Base-by-base conservation (phyloP, 2,888 invertebrate genomes). In the Eupithecia insigniata region DNA sequence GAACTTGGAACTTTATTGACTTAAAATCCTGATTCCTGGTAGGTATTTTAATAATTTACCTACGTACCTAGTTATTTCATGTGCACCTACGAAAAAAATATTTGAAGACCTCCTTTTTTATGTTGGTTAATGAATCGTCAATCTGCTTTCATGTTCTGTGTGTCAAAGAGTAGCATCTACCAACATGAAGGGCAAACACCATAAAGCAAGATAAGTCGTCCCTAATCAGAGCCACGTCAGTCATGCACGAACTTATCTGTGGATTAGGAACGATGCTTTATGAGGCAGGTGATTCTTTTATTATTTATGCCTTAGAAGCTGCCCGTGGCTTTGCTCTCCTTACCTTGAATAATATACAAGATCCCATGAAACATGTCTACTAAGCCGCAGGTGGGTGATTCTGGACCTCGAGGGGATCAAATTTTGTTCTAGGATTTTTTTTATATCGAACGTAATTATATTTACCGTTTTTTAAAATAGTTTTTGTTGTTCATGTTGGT, bases 221-320 rank as follows among this genome's bases (percentile, higher is more conserved):
- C 72, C 74, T 77, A 76, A 77, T 74, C 79, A 79, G 71, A 68
- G 61, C 73, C 55, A 26, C 55, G 78, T 73, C 78, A 67, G 34
- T 64, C 61, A 62, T 12, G 7, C 0, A n/a, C n/a, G 18, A 64
- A 22, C 30, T 64, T 64, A 64, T 64, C 64, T 26, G 22, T 22
- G 64, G 64, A 64, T 64, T 64, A 39, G 6, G 2, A 36, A 22
- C 16, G 28, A 32, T 64, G 64, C 6, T 64, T 64, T 36, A 36
- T 39, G 36, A 36, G 26, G 26, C 36, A 22, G 36, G 32, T 64
- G 36, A 36, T 64, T 14, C 14, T 34, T 64, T 32, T 62, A 62
- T 55, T 26, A 55, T 26, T 26, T 55, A 55, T 26, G 55, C 26
- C 5, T 55, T 22, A 55, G 26, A 5, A 14, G 55, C 14, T 8